Evolutionary conservation across 92 coral and sea anemone species (phyloP).

Genomic region (Ricordea florida): DNA sequence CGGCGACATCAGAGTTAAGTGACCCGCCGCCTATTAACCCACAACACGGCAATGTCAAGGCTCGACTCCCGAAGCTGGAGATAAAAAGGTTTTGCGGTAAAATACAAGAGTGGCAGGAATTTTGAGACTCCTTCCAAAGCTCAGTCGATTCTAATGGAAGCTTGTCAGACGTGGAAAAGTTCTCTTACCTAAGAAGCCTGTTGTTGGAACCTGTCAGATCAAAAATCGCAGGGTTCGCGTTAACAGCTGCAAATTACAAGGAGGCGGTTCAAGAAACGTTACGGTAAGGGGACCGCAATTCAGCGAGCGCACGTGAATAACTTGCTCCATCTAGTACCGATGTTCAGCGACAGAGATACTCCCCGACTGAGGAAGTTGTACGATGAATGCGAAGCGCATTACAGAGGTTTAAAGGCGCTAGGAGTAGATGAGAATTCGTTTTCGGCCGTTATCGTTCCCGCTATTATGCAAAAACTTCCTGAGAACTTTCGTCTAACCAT

Average conservation of each 20-base stretch:
- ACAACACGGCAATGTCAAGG: too few species aligned
- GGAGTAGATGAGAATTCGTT: slow-evolving; percentile 47
- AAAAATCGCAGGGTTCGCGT: slow-evolving; percentile 60
- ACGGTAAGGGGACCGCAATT: slow-evolving; percentile 47
- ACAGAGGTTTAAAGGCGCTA: slow-evolving; percentile 44
- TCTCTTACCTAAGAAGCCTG: slow-evolving; percentile 38
- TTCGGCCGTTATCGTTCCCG: slow-evolving; percentile 62
- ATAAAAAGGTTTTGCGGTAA: slow-evolving; percentile 48
- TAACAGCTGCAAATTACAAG: slow-evolving; percentile 49
- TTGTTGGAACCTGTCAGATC: slow-evolving; percentile 47
- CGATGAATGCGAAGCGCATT: slow-evolving; percentile 43
- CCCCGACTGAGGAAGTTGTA: slow-evolving; percentile 21
- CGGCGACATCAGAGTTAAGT: not conserved
- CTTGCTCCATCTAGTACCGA: slow-evolving; percentile 5
- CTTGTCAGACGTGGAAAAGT: slow-evolving; percentile 42
- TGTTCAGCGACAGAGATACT: slow-evolving; percentile 46
- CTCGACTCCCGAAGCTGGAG: slow-evolving; percentile 53
- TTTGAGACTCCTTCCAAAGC: slow-evolving; percentile 62
- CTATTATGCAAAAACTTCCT: slow-evolving; percentile 48
- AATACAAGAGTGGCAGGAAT: slow-evolving; percentile 70
- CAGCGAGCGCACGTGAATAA: slow-evolving; percentile 63
- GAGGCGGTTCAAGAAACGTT: slow-evolving; percentile 50
- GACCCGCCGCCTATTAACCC: too few species aligned
- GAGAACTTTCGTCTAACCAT: slow-evolving; percentile 52
- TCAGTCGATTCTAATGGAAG: slow-evolving; percentile 30